Evolutionary conservation across 2,797 vertebrate genomes (phyloP), one percentile per base, ranked within the genome.

Genomic region (Lithobates pipiens): DNA sequence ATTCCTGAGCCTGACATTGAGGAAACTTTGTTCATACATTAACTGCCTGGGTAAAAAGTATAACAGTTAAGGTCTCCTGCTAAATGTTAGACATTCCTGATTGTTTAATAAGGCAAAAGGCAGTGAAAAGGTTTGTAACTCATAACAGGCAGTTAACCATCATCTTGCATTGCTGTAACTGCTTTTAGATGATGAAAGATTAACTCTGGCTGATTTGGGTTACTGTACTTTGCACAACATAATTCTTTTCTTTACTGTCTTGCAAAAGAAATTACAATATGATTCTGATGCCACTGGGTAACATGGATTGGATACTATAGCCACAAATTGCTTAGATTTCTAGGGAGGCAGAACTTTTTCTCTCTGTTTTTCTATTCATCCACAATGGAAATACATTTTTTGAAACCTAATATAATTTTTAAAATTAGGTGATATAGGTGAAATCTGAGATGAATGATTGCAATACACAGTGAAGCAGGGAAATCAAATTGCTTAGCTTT

Each of bases 1-100:
- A 72, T 84, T 29, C 18, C 76, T 72, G 69, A 27, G 23, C 18
- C 76, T 72, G 69, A 27, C 42, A 44, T 18, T 57, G 21, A 29
- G 27, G 65, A 74, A 80, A 16, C 61, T 74, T 73, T 78, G 10
- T 42, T 74, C n/a, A 67, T 76, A 21, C 36, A 57, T 34, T 63
- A 57, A 77, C 25, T 46, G 39, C 50, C 25, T 69, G 11, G 44
- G 29, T 15, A 36, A 34, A 61, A 27, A 72, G 36, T 10, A 18
- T 7, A 72, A 39, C 32, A 7, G 23, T 79, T 57, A 77, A 67
- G 65, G 65, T 29, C 65, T 67, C 65, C 25, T 25, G 65, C n/a
- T 25, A 67, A 29, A 67, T 67, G 65, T 34, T 27, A 67, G 27
- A 15, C n/a, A 29, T 67, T 65, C 61, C n/a, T 25, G 61, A n/a